phyloP scores from a whole-genome alignment of 64 coral and sea anemone species.

The Dendrophyllia cribrosa region DNA sequence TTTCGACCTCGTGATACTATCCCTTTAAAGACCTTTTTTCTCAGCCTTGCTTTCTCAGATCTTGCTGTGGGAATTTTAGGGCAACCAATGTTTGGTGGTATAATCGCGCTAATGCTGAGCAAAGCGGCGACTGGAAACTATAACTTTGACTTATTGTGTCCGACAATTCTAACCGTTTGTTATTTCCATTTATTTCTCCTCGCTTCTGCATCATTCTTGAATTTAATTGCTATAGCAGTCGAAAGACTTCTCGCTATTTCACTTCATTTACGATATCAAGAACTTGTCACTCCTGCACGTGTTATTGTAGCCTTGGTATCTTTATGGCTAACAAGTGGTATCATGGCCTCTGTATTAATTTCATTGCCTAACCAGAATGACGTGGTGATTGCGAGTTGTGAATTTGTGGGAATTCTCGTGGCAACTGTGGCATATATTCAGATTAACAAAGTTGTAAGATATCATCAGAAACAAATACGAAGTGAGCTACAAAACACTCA shows the following conservation, averaged over 20 bases:
- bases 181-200: background rate
- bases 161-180: background rate
- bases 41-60: slow-evolving; percentile 45
- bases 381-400: background rate
- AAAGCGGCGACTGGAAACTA: background rate
- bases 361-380: background rate
- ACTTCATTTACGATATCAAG: slow-evolving; percentile 41
- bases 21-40: slow-evolving; percentile 14
- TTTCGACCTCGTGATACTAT: too few species aligned
- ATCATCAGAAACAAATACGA: slow-evolving; percentile 38
- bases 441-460: slow-evolving; percentile 17
- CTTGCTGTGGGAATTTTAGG: slow-evolving; percentile 11
- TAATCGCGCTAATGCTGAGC: background rate
- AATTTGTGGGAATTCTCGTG: background rate
- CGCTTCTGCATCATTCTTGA: background rate
- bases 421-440: slow-evolving; percentile 7
- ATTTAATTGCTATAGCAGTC: slow-evolving; percentile 5
- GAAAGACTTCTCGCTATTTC: slow-evolving; percentile 35
- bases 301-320: background rate
- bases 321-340: background rate
- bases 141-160: background rate
- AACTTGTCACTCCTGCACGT: slow-evolving; percentile 17
- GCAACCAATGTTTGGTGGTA: slow-evolving; percentile 4
- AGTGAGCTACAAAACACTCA: background rate
- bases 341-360: background rate